Evolutionary conservation across 2,797 vertebrate species (phyloP).

Genomic region (Avahi laniger): DNA sequence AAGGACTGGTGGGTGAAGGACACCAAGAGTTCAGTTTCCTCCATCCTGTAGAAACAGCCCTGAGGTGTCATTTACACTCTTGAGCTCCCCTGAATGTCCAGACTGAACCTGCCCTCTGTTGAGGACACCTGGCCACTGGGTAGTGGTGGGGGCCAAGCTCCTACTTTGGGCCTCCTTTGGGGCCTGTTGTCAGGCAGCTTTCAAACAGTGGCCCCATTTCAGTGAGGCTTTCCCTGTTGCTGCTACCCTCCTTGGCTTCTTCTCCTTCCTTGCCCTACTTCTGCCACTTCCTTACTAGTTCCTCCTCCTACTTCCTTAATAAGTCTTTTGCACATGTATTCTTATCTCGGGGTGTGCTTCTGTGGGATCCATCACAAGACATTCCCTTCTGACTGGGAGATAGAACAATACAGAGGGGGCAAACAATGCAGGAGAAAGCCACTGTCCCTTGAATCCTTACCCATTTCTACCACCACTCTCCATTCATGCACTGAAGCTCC

Average conservation of each 20-base stretch:
- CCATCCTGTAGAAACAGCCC: background rate
- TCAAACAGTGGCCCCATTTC: background rate
- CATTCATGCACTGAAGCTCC: background rate
- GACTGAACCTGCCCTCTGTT: background rate
- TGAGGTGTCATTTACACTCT: background rate
- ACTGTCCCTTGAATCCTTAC: background rate
- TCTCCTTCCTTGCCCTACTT: background rate
- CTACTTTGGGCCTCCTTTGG: background rate
- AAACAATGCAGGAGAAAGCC: background rate
- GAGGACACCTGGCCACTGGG: background rate
- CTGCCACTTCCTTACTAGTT: rapidly evolving
- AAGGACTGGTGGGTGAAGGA: background rate
- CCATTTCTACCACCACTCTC: background rate
- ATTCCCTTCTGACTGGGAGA: background rate
- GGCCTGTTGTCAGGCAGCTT: background rate
- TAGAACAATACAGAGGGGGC: background rate
- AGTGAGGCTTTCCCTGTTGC: background rate
- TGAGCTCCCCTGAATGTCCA: background rate
- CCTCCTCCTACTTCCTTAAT: background rate
- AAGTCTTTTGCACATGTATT: background rate
- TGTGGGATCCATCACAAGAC: background rate
- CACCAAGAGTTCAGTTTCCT: too few relatives aligned
- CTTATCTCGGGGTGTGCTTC: background rate
- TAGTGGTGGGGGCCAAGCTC: background rate
- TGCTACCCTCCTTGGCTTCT: too few relatives aligned